Conservation (phyloP, 2,888 invertebrate genomes). For the Dermolepida albohirtum region DNA sequence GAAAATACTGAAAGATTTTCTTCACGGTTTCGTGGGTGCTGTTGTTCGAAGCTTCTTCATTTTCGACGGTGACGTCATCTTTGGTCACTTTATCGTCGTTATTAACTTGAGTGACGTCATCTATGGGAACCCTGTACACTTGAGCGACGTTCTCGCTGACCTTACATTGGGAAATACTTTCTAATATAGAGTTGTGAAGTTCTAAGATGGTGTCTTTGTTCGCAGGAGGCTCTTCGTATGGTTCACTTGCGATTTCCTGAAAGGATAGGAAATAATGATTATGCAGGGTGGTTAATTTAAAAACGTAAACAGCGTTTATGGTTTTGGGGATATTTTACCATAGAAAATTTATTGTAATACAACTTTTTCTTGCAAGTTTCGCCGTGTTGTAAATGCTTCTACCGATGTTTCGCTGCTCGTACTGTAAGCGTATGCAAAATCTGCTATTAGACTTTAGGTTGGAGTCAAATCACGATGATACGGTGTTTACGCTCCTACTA, state of each 20-base stretch:
- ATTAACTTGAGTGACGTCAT: slow-evolving; percentile 11
- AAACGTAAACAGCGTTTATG: too few relatives aligned
- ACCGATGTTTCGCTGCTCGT: too few relatives aligned
- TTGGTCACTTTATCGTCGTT: slow-evolving; percentile 28
- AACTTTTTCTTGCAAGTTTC: too few relatives aligned
- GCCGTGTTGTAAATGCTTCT: too few relatives aligned
- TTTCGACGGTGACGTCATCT: slow-evolving; percentile 10
- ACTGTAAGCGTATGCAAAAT: too few relatives aligned
- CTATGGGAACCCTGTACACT: slow-evolving; percentile 29
- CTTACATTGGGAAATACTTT: slow-evolving; percentile 35
- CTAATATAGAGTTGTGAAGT: slow-evolving; percentile 31
- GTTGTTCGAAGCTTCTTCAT: background rate
- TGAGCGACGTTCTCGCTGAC: slow-evolving; percentile 33
- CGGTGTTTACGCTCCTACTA: too few relatives aligned
- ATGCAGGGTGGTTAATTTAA: too few relatives aligned
- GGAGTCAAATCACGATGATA: too few relatives aligned
- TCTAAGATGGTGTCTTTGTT: slow-evolving; percentile 33
- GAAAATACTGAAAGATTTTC: slow-evolving; percentile 37
- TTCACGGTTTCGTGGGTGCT: slow-evolving; percentile 11
- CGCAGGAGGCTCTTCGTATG: slow-evolving; percentile 15
- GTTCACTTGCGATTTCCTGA: slow-evolving; percentile 32
- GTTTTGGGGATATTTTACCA: too few relatives aligned
- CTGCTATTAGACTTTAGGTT: too few relatives aligned
- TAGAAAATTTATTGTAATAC: too few relatives aligned
- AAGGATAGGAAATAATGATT: slow-evolving; percentile 27